A percentile compares a stretch with the other conserved stretches of the same genome.
phyloP scores from a whole-genome alignment of 2,113 vertebrate species.

The Pristiophorus japonicus region DNA sequence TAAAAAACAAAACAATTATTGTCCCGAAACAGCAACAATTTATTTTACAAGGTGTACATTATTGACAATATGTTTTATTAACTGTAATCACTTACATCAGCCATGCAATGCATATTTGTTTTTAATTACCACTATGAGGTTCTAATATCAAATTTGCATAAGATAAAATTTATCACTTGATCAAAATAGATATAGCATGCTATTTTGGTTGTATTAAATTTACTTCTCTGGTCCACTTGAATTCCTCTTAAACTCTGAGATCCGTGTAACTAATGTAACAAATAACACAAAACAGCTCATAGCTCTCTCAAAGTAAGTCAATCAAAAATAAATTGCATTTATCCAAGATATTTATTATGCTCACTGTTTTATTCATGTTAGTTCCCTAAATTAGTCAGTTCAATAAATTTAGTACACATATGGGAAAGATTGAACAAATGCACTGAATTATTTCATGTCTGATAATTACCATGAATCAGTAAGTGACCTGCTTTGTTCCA shows the following conservation, averaged over 20 bases:
- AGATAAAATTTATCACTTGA: background rate
- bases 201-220: background rate
- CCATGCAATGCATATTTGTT: background rate
- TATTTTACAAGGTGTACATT: background rate
- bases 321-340: background rate
- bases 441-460: background rate
- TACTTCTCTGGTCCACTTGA: background rate
- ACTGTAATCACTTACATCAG: background rate
- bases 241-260: background rate
- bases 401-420: background rate
- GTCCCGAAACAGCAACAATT: background rate
- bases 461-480: constrained; percentile 66
- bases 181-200: background rate
- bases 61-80: background rate
- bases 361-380: background rate
- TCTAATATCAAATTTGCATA: background rate
- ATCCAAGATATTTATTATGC: background rate
- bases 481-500: constrained; percentile 81
- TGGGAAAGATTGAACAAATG: background rate
- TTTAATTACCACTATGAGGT: background rate
- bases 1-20: constrained; percentile 43
- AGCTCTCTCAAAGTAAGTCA: too few species aligned
- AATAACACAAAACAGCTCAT: background rate
- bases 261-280: background rate
- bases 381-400: background rate